A percentile compares a stretch with the other conserved stretches of the same genome.
phyloP scores from a whole-genome alignment of 2,113 vertebrate genomes.

The Trinectes maculatus region DNA sequence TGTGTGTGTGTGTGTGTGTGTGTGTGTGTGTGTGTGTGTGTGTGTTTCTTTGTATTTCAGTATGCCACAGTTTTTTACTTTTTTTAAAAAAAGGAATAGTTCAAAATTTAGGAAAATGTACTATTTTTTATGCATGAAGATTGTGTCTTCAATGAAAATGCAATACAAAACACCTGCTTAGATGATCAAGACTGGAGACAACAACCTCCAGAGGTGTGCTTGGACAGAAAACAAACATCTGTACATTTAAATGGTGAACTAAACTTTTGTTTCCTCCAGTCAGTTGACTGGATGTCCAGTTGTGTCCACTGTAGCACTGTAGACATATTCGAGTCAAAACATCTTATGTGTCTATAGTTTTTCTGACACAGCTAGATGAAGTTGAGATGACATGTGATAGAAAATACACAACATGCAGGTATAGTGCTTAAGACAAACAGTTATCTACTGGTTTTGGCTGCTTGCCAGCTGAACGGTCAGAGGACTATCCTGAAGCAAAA shows the following conservation, averaged over 20 bases:
- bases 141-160: too few relatives aligned
- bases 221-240: background rate
- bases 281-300: too few relatives aligned
- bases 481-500: slow-evolving; percentile 1
- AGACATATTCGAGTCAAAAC: slow-evolving; percentile 8
- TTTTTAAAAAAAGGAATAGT: too few relatives aligned
- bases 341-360: slow-evolving; percentile 19
- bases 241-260: too few relatives aligned
- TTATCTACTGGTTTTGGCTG: slow-evolving; percentile 6
- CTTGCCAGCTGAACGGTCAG: slow-evolving; percentile 4
- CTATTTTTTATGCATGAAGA: too few relatives aligned
- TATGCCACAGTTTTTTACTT: background rate
- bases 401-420: too few relatives aligned
- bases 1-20: background rate
- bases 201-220: too few relatives aligned
- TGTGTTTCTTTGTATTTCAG: background rate
- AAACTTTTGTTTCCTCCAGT: background rate
- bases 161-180: too few relatives aligned
- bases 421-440: slow-evolving; percentile 39
- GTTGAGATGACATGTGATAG: slow-evolving; percentile 13
- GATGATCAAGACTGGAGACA: too few relatives aligned
- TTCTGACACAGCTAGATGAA: slow-evolving; percentile 6
- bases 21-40: slow-evolving; percentile 18
- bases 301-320: too few relatives aligned
- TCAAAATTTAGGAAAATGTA: too few relatives aligned